phyloP scores from a whole-genome alignment of 2,888 invertebrate species.

The Melolontha melolontha region DNA sequence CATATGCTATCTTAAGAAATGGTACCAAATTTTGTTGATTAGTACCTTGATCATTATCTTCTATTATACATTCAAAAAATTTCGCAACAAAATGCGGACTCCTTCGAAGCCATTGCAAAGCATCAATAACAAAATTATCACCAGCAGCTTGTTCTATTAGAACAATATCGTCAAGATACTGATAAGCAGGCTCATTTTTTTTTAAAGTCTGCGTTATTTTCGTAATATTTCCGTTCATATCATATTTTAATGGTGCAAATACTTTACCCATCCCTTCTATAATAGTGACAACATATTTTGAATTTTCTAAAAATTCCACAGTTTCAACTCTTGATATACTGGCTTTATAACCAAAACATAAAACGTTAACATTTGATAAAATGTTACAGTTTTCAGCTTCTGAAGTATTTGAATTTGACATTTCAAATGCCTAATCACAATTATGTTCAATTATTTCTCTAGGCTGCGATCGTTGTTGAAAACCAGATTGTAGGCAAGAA shows the following conservation, averaged over 20 bases:
- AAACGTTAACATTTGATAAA: not conserved
- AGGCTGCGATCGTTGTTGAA: too few relatives aligned
- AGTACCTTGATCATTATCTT: slow-evolving; percentile 55
- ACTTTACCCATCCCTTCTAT: slow-evolving; percentile 77
- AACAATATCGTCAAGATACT: slow-evolving; percentile 78
- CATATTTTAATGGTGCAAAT: slow-evolving; percentile 79
- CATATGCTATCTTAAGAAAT: slow-evolving; percentile 76
- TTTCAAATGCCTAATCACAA: slow-evolving; percentile 11
- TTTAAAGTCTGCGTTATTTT: slow-evolving; percentile 72
- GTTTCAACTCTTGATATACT: slow-evolving; percentile 32
- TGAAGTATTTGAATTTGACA: slow-evolving; percentile 17
- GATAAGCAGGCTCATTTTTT: slow-evolving; percentile 67
- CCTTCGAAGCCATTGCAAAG: slow-evolving; percentile 55
- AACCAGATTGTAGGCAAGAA: too few relatives aligned
- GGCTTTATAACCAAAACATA: slow-evolving; percentile 37
- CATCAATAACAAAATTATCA: slow-evolving; percentile 52
- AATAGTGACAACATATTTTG: slow-evolving; percentile 35
- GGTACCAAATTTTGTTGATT: slow-evolving; percentile 71
- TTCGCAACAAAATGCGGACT: slow-evolving; percentile 73
- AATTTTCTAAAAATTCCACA: slow-evolving; percentile 33
- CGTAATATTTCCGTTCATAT: slow-evolving; percentile 83
- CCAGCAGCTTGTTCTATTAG: slow-evolving; percentile 70
- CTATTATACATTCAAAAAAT: slow-evolving; percentile 70
- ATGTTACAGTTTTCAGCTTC: not conserved
- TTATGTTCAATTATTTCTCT: too few relatives aligned